Conservation (phyloP, 2,797 vertebrate species). For the Geotrypetes seraphini region DNA sequence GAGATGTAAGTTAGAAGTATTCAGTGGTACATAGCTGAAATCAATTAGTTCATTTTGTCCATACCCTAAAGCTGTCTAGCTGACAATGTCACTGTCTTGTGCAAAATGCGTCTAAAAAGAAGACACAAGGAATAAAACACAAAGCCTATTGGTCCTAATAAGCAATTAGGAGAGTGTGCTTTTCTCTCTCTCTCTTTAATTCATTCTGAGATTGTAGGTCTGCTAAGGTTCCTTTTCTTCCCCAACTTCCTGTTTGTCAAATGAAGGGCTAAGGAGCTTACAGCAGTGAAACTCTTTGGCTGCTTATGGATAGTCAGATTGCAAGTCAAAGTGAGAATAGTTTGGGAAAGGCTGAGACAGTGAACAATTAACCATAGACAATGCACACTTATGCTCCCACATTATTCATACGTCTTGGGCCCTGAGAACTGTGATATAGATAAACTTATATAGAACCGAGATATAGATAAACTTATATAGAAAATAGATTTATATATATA, state of each 20-base stretch:
- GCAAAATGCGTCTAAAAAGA: slow-evolving; percentile 34
- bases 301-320: slow-evolving; percentile 21
- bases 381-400: slow-evolving; percentile 34
- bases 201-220: slow-evolving; percentile 41
- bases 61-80: slow-evolving; percentile 43
- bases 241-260: slow-evolving; percentile 50
- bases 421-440: no score
- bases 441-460: no score
- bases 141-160: slow-evolving; percentile 51
- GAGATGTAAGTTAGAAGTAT: slow-evolving; percentile 44
- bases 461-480: no score
- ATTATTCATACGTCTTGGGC: no score
- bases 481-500: no score
- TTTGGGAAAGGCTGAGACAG: slow-evolving; percentile 32
- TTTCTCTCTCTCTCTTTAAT: slow-evolving; percentile 43
- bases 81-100: slow-evolving; percentile 45
- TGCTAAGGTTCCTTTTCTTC: slow-evolving; percentile 48
- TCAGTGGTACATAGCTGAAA: slow-evolving; percentile 39
- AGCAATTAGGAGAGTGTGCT: slow-evolving; percentile 55
- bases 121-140: slow-evolving; percentile 35
- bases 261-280: slow-evolving; percentile 45
- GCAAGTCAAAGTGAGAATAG: slow-evolving; percentile 38
- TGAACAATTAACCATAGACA: slow-evolving; percentile 24
- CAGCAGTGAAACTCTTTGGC: slow-evolving; percentile 22
- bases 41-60: slow-evolving; percentile 55